phyloP scores from a whole-genome alignment of 1,140 invertebrate genomes.

The Matsumurasca onukii region DNA sequence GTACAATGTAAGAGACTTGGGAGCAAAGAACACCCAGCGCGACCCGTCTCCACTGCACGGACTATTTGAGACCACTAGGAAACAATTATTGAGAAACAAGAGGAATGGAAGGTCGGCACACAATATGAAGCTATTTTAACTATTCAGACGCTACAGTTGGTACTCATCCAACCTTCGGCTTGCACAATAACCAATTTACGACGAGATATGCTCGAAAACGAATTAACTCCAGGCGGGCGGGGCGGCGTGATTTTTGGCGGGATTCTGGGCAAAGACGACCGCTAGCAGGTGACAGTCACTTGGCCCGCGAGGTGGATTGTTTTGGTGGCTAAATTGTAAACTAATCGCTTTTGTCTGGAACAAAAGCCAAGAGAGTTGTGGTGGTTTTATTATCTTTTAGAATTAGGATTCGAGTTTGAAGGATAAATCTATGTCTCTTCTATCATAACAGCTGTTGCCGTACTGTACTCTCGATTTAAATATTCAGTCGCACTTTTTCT shows the following conservation, averaged over 20 bases:
- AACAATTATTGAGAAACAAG: constrained; percentile 26
- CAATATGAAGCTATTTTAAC: constrained; percentile 27
- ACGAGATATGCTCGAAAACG: constrained; percentile 14
- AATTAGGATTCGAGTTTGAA: too few relatives aligned
- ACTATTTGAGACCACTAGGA: constrained; percentile 14
- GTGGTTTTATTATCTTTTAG: too few relatives aligned
- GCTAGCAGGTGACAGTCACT: not conserved
- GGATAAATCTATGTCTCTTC: too few relatives aligned
- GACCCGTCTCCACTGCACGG: not conserved
- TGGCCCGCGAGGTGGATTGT: too few relatives aligned
- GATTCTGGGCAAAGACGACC: constrained; percentile 8
- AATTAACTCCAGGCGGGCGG: constrained; percentile 11
- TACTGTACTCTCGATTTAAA: too few relatives aligned
- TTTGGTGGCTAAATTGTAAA: too few relatives aligned
- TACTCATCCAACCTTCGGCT: not conserved
- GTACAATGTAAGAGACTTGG: too few relatives aligned
- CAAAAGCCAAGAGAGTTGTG: too few relatives aligned
- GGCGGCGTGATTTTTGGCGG: constrained; percentile 5
- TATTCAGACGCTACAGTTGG: not conserved
- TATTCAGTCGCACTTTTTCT: too few relatives aligned
- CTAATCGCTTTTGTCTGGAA: too few relatives aligned
- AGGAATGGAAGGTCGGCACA: constrained; percentile 8
- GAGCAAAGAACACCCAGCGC: too few relatives aligned
- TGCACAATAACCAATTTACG: constrained; percentile 27
- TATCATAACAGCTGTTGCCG: too few relatives aligned